Percentiles rank a stretch among this genome's conserved stretches.
Evolutionary conservation across 2,888 invertebrate genomes (phyloP).

Genomic region (Hypsopygia costalis): DNA sequence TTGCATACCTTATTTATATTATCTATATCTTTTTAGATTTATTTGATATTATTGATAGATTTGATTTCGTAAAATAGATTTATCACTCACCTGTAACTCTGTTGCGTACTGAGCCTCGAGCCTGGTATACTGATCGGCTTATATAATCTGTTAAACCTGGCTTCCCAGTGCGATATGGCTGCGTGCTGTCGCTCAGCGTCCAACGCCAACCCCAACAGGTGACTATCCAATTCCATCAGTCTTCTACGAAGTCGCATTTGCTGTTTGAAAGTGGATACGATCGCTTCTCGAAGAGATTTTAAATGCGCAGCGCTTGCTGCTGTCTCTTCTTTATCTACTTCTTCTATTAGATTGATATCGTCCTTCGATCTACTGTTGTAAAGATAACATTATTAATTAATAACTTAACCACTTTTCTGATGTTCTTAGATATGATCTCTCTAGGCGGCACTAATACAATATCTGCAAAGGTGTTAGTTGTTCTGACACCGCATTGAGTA

Average conservation of each 20-base stretch:
- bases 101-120: slow-evolving; percentile 81
- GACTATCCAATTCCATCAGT: slow-evolving; percentile 95
- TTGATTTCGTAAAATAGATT: no score
- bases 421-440: no score
- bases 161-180: slow-evolving; percentile 94
- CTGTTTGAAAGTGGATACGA: slow-evolving; percentile 93
- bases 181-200: slow-evolving; percentile 94
- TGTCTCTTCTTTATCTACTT: slow-evolving; percentile 44
- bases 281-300: slow-evolving; percentile 88
- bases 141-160: slow-evolving; percentile 88
- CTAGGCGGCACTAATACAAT: no score
- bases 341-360: slow-evolving; percentile 45
- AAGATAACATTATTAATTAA: no score
- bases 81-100: slow-evolving; percentile 73
- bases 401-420: no score
- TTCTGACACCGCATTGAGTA: no score
- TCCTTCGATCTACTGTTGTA: slow-evolving; percentile 46
- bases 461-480: no score
- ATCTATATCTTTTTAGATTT: no score
- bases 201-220: slow-evolving; percentile 90
- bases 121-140: slow-evolving; percentile 80
- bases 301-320: slow-evolving; percentile 71
- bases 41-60: no score
- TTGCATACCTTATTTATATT: no score
- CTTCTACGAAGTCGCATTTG: slow-evolving; percentile 94